phyloP scores from a whole-genome alignment of 2,888 invertebrate species.

The Electrophaes corylata region DNA sequence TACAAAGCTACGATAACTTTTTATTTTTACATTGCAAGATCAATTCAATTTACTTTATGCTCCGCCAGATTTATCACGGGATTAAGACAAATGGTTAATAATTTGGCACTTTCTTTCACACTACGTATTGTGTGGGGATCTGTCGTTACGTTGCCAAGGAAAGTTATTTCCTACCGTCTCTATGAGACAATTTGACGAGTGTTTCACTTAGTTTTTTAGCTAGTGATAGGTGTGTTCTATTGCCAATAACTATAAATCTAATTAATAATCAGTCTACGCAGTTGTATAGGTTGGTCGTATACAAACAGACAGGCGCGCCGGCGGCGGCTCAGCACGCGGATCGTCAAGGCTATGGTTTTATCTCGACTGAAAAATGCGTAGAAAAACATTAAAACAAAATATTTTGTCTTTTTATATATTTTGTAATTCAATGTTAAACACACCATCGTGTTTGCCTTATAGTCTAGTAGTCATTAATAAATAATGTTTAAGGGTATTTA shows the following conservation, averaged over 20 bases:
- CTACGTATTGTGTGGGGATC: constrained; percentile 46
- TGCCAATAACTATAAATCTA: constrained; percentile 75
- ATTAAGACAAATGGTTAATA: constrained; percentile 52
- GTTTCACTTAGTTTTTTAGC: constrained; percentile 57
- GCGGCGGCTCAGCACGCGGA: too few relatives aligned
- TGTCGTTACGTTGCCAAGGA: constrained; percentile 65
- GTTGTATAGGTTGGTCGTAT: constrained; percentile 42
- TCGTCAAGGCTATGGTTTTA: constrained; percentile 55
- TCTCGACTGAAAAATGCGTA: constrained; percentile 29
- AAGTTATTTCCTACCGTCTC: constrained; percentile 68
- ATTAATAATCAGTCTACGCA: constrained; percentile 66
- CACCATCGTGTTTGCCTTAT: too few relatives aligned
- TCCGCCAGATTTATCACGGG: constrained; percentile 26
- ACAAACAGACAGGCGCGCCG: constrained; percentile 28
- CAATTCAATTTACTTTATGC: constrained; percentile 5
- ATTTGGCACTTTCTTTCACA: constrained; percentile 64
- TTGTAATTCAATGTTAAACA: not conserved
- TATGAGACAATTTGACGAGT: constrained; percentile 53
- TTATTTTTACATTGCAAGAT: constrained; percentile 12
- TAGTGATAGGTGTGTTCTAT: constrained; percentile 54
- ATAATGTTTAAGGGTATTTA: too few relatives aligned
- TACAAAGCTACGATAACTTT: not conserved
- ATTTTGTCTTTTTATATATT: not conserved
- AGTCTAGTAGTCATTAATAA: too few relatives aligned
- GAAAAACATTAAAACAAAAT: not conserved